A percentile compares a stretch with the other conserved stretches of the same genome.
phyloP scores from a whole-genome alignment of 2,113 vertebrate genomes.

The Desmodus rotundus region DNA sequence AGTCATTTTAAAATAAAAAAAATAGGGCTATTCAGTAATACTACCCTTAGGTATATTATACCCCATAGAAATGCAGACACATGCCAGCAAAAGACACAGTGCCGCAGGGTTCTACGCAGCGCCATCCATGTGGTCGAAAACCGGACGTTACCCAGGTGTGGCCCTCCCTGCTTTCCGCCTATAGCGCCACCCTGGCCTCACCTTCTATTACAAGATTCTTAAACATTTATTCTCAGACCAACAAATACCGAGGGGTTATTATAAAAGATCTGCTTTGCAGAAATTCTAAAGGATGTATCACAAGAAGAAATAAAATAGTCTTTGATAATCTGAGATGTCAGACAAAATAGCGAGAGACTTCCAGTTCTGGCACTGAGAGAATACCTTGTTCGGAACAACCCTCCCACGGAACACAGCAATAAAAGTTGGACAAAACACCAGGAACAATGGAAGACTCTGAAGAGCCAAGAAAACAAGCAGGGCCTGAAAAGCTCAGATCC shows the following conservation, averaged over 20 bases:
- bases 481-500: not conserved
- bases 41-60: not conserved
- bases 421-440: not conserved
- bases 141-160: not conserved
- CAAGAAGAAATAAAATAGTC: constrained; percentile 3
- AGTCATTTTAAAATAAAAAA: not conserved
- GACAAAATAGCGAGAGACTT: not conserved
- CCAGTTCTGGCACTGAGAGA: not conserved
- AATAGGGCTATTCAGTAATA: not conserved
- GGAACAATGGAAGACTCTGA: not conserved
- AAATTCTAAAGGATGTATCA: not conserved
- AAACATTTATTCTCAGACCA: not conserved
- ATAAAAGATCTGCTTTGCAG: not conserved
- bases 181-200: not conserved
- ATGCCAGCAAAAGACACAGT: not conserved
- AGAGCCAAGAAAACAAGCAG: not conserved
- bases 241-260: not conserved
- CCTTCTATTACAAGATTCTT: not conserved
- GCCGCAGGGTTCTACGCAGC: not conserved
- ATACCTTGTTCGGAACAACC: not conserved
- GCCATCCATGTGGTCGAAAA: not conserved
- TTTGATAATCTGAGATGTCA: not conserved
- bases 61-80: not conserved
- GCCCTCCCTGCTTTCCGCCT: not conserved
- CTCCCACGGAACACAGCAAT: not conserved